A percentile compares a stretch with the other conserved stretches of the same genome.
These are phyloP conservation scores for Leptestheria dahalacensis DNA, from an alignment of 1,140 invertebrate species.

Conservation along the genomic window DNA sequence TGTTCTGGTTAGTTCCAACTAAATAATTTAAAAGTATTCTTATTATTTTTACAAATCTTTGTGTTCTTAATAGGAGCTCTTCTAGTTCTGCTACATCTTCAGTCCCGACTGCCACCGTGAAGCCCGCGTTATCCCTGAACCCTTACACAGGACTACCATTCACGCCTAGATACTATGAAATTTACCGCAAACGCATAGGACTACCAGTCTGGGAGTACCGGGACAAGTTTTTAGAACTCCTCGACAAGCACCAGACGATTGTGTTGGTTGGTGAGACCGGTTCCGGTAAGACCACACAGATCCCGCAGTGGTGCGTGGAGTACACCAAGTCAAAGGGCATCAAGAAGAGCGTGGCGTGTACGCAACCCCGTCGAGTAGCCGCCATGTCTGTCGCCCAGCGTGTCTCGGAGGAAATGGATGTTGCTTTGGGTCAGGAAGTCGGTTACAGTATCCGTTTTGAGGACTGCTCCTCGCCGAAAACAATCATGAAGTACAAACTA, in stretches of 20 bases:
- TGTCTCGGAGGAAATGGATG: conserved; percentile 99
- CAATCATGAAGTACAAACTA: conserved; percentile 50
- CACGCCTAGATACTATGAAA: conserved; percentile 58
- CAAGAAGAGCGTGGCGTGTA: conserved; percentile 83
- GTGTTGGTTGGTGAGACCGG: conserved; percentile 93
- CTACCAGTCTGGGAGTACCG: conserved; percentile 97
- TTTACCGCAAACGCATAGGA: conserved; percentile 72
- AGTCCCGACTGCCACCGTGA: conserved; percentile 16
- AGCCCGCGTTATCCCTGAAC: conserved; percentile 43
- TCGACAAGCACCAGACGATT: conserved; percentile 78
- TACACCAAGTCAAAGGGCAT: conserved; percentile 50
- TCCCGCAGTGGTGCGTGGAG: conserved; percentile 78
- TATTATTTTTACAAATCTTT: not conserved
- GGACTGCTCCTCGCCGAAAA: conserved; percentile 91
- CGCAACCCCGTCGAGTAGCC: conserved; percentile 91
- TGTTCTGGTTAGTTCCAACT: conserved; percentile 19
- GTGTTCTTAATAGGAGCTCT: conserved; percentile 7
- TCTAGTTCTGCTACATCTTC: conserved; percentile 16
- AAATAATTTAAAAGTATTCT: conserved; percentile 8
- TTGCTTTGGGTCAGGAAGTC: conserved; percentile 76
- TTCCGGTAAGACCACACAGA: conserved; percentile 94
- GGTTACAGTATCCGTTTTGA: conserved; percentile 99
- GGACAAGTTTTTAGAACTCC: conserved; percentile 81
- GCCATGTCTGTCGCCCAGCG: conserved; percentile 97
- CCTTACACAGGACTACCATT: conserved; percentile 56